Percentiles rank a stretch among this genome's conserved stretches.
Conservation (phyloP, 2,113 vertebrate species). For the Oreotrochilus melanogaster region DNA sequence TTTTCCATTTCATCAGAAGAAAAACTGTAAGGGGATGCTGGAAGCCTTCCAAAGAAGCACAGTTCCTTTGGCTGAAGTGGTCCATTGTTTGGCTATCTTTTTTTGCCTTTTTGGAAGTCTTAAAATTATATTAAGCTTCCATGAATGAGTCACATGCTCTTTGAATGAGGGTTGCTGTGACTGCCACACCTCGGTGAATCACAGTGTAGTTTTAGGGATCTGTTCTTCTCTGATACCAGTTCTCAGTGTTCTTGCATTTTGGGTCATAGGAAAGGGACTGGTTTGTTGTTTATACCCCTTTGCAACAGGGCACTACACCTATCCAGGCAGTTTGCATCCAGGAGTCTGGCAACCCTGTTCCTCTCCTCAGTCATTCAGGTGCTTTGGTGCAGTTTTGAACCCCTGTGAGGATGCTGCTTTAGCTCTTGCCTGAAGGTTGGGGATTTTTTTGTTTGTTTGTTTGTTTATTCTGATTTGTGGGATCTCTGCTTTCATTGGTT, state of each 20-base stretch:
- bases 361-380: background rate
- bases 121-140: background rate
- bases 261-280: background rate
- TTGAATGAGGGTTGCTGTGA: background rate
- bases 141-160: accelerated
- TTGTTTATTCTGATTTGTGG: background rate
- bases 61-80: background rate
- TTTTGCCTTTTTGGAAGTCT: background rate
- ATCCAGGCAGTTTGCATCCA: background rate
- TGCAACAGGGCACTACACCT: background rate
- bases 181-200: background rate
- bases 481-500: background rate
- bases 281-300: background rate
- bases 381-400: background rate
- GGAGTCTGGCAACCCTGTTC: background rate
- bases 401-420: background rate
- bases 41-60: background rate
- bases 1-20: background rate
- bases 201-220: background rate
- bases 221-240: background rate
- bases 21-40: background rate
- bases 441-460: background rate
- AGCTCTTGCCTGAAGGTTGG: background rate
- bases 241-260: background rate
- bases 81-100: background rate